Evolutionary conservation across 1,140 invertebrate species (phyloP), one percentile per base, ranked within the genome.

Genomic region (Melanaphis sacchari): DNA sequence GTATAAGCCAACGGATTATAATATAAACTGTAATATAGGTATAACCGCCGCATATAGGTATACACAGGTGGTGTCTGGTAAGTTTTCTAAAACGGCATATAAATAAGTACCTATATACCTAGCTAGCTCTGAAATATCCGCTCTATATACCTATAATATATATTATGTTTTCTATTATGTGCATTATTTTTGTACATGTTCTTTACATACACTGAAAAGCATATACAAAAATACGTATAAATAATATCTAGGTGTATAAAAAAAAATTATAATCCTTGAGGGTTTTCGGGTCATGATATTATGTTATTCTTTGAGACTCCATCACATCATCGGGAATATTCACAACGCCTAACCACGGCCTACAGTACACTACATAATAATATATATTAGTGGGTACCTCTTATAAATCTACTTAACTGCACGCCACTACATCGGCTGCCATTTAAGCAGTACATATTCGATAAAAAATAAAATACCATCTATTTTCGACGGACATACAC

Each of bases 11-110:
- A 38, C n/a, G 81, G 18, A 76, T 82, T 8, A 82, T 82, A 40
- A 40, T 82, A 82, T 82, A n/a, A n/a, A n/a, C n/a, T n/a, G n/a
- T n/a, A 82, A 66, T 66, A 66, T n/a, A 76, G 59, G 54, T 49
- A 49, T 49, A 49, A 49, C 46, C 46, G 46, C n/a, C n/a, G n/a
- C n/a, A n/a, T 66, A 66, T 31, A 66, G 31, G 59, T 66, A 15
- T 66, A 66, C 59, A 66, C 26, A 59, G 31, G 31, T n/a, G n/a
- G 15, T 76, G n/a, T n/a, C 59, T n/a, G 31, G 59, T n/a, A 76
- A n/a, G n/a, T 76, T n/a, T 76, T 76, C 15, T n/a, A 76, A 76
- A 76, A 76, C 31, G n/a, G 15, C n/a, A n/a, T 76, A n/a, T 18
- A n/a, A 76, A 76, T 76, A 7, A 76, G 59, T 15, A 18, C 59